Evolutionary conservation across 1,140 invertebrate genomes (phyloP).

Genomic region (Ganaspis sp.): DNA sequence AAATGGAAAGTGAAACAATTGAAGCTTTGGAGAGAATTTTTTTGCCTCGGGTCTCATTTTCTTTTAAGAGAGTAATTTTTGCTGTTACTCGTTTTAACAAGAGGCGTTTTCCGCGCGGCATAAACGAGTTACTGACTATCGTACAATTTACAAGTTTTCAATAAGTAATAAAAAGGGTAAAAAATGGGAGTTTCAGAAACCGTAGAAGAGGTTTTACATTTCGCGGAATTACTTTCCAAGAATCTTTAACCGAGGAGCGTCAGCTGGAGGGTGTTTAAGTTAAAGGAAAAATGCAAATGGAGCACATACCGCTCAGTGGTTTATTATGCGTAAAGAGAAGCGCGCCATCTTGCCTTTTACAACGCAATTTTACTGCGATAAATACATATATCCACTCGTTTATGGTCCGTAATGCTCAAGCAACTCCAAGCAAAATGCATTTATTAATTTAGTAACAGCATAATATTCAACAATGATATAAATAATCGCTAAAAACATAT

Average conservation of each 20-base stretch:
- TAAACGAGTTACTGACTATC: neutral
- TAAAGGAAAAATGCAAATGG: slow-evolving; percentile 24
- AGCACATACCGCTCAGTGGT: slow-evolving; percentile 24
- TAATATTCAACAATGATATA: slow-evolving; percentile 4
- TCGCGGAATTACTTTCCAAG: neutral
- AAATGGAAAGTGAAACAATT: slow-evolving; percentile 7
- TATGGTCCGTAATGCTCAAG: slow-evolving; percentile 15
- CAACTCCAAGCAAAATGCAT: neutral
- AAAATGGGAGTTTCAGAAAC: neutral
- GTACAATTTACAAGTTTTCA: slow-evolving; percentile 2
- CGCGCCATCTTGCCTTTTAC: slow-evolving; percentile 18
- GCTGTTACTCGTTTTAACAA: neutral
- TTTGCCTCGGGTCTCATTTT: neutral
- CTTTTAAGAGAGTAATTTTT: slow-evolving; percentile 10
- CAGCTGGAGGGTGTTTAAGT: slow-evolving; percentile 24
- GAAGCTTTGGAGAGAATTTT: neutral
- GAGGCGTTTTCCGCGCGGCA: neutral
- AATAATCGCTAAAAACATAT: neutral
- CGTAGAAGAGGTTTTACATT: neutral
- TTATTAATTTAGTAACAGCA: slow-evolving; percentile 11
- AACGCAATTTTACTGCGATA: slow-evolving; percentile 24
- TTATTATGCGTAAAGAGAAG: slow-evolving; percentile 28
- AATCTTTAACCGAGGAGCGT: slow-evolving; percentile 7
- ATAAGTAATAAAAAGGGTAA: neutral
- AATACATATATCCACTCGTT: slow-evolving; percentile 22